Evolutionary conservation across 2,797 vertebrate species (phyloP).

Genomic region (Sebastes iracundus): DNA sequence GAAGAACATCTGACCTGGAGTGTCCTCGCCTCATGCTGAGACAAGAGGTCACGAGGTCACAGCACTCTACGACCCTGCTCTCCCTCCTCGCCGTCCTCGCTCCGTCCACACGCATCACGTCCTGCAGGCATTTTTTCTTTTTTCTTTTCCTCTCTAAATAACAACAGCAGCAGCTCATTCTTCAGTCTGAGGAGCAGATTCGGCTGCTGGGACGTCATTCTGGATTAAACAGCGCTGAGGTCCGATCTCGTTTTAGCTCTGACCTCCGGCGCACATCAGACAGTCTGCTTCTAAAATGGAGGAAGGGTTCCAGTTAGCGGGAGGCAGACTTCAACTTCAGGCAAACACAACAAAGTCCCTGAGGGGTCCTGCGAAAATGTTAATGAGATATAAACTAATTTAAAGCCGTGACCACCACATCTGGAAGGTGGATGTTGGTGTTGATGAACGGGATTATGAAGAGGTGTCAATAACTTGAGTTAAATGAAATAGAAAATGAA

Average conservation of each 20-base stretch:
- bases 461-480: not conserved
- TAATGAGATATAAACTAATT: slow-evolving; percentile 50
- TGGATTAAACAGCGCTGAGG: slow-evolving; percentile 48
- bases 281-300: slow-evolving; percentile 31
- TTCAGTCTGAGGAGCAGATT: slow-evolving; percentile 45
- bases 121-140: slow-evolving; percentile 34
- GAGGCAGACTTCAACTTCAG: slow-evolving; percentile 9
- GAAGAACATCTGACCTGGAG: slow-evolving; percentile 10
- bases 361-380: slow-evolving; percentile 13
- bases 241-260: slow-evolving; percentile 59
- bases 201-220: slow-evolving; percentile 49
- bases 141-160: slow-evolving; percentile 27
- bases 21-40: not conserved
- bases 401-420: too few species aligned
- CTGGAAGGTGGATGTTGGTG: too few species aligned
- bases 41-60: slow-evolving; percentile 31
- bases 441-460: too few species aligned
- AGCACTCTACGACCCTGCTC: not conserved
- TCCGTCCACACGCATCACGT: slow-evolving; percentile 27
- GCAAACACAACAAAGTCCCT: slow-evolving; percentile 5
- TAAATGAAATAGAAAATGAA: not conserved
- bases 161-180: slow-evolving; percentile 39
- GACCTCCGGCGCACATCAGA: slow-evolving; percentile 43
- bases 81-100: slow-evolving; percentile 2
- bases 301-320: not conserved